Base-by-base conservation (phyloP, 37 sponge, comb jelly and placozoan species). In the Geodia barretti region DNA sequence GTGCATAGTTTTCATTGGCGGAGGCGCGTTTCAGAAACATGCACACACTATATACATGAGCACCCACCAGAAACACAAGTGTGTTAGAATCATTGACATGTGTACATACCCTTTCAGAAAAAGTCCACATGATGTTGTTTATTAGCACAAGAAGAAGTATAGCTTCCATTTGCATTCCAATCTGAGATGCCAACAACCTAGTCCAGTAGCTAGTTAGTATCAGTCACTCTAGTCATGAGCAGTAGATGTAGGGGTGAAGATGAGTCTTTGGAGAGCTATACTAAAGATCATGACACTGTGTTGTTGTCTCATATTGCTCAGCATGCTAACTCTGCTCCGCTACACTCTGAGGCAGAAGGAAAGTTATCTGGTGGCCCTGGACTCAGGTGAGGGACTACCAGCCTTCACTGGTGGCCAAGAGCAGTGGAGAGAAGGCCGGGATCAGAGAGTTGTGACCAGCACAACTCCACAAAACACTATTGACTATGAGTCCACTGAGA, bases 1-100 rank as follows among this genome's bases (percentile, higher is more conserved):
- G 69, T 87, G 88, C 30, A 60, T 87, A 34, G 39, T 87, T 5
- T 72, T 86, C 33, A 73, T 79, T 19, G 87, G 87, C 17, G 80
- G 76, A 17, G 84, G 84, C 1, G 30, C 76, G 7, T 84, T 84
- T 21, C 84, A 84, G 47, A 84, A 75, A 47, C 75, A 84, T 31
- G 68, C 84, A 19, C 76, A 70, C 41, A 28, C 25, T 35, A 35
- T 84, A 35, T 84, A 84, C 34, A 35, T 64, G 31, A 21, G 21
- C 17, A 28, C 21, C 25, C 67, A 65, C 75, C 42, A 64, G 0
- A 32, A 21, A 41, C 67, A 83, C 3, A 19, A 31, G 67, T 83
- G 83, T 39, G 62, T 83, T 23, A 14, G 36, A 0, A 73, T 83
- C 3, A 63, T 83, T 11, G 31, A 73, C 0, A 65, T 64, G 23